Conservation (phyloP, 2,888 invertebrate genomes). For the Drosophila buzzatii region DNA sequence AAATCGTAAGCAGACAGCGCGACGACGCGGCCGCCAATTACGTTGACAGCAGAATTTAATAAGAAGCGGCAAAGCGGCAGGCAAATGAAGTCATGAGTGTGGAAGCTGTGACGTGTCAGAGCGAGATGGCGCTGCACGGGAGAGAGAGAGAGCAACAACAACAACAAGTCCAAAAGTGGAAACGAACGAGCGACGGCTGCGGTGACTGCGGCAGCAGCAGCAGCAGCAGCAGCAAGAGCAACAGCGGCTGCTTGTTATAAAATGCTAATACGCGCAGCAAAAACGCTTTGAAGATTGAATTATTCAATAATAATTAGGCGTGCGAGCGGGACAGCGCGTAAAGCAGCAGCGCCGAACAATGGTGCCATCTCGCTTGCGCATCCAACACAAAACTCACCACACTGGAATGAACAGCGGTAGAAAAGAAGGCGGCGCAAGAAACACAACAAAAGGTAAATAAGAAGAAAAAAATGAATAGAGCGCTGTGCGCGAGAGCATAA, state of each 20-base stretch:
- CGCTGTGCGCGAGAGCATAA: constrained; percentile 53
- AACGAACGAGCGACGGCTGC: constrained; percentile 55
- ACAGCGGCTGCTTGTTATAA: constrained; percentile 77
- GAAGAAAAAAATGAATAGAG: constrained; percentile 36
- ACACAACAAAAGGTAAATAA: constrained; percentile 60
- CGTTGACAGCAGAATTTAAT: constrained; percentile 78
- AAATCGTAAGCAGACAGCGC: constrained; percentile 54
- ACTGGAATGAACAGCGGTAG: constrained; percentile 65
- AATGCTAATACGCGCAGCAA: constrained; percentile 81
- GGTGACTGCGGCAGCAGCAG: constrained; percentile 22
- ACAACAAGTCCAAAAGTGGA: constrained; percentile 57
- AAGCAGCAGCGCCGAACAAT: neutral
- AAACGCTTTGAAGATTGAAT: constrained; percentile 80
- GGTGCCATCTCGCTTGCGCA: constrained; percentile 41
- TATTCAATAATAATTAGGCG: constrained; percentile 82
- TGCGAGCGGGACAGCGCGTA: constrained; percentile 52
- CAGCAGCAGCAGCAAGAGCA: constrained; percentile 23
- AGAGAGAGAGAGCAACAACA: constrained; percentile 21
- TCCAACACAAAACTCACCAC: constrained; percentile 68
- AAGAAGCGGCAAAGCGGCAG: constrained; percentile 58
- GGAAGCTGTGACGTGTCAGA: constrained; percentile 69
- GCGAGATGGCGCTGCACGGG: constrained; percentile 51
- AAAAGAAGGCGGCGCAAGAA: constrained; percentile 79
- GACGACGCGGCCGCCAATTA: constrained; percentile 74
- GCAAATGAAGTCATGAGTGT: constrained; percentile 77